phyloP scores from a whole-genome alignment of 1,140 invertebrate species.

The Brachionus rotundiformis region DNA sequence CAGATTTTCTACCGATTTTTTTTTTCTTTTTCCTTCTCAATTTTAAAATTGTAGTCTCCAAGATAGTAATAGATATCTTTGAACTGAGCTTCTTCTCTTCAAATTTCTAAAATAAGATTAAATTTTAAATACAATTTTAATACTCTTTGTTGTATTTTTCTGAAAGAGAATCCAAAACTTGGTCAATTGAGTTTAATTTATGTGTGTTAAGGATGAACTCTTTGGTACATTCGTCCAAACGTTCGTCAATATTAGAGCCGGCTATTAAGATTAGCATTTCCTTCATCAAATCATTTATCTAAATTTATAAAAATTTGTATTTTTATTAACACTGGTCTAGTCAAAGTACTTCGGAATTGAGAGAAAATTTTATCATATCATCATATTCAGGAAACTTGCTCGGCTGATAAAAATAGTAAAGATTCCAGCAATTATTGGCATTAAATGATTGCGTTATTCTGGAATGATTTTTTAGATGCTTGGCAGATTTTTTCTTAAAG shows the following conservation, averaged over 20 bases:
- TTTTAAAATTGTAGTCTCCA: conserved; percentile 36
- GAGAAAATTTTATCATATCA: conserved; percentile 25
- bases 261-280: conserved; percentile 13
- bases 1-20: neutral
- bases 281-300: conserved; percentile 29
- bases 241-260: neutral
- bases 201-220: neutral
- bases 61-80: conserved; percentile 37
- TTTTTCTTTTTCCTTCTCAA: conserved; percentile 14
- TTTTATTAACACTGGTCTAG: too few relatives aligned
- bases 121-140: too few relatives aligned
- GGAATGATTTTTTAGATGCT: conserved; percentile 44
- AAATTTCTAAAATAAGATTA: conserved; percentile 25
- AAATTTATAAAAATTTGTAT: neutral
- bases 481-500: neutral
- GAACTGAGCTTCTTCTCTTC: conserved; percentile 1
- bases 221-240: neutral
- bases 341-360: conserved; percentile 7
- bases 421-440: neutral
- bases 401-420: conserved; percentile 10
- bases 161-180: neutral
- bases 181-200: neutral
- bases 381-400: conserved; percentile 41
- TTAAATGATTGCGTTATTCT: neutral
- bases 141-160: neutral